Base-by-base conservation (phyloP, 2,797 vertebrate genomes). In the Spatula clypeata region DNA sequence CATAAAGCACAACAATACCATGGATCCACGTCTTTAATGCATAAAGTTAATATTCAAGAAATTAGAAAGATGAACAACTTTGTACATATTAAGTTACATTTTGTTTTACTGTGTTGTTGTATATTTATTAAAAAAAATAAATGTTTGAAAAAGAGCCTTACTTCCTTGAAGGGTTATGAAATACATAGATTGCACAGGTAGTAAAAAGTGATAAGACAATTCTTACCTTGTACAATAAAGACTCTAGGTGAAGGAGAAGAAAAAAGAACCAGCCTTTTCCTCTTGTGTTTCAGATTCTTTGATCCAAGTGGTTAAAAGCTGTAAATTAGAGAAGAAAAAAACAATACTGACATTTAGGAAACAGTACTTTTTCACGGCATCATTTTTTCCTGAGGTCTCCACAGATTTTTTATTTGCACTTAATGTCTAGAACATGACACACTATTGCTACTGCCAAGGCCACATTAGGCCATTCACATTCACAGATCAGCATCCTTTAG, bases 261-360 rank as follows among this genome's bases (percentile, higher is more conserved):
- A 94, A 85, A 26, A 55, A 87, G 16, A 57, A 29, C 10, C 69
- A 91, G 51, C n/a, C 11, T 66, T 88, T 64, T 12, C 2, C 6
- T 15, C 54, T 36, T 51, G 8, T 61, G 26, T 79, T 94, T 91
- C 45, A 88, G 38, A 19, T 72, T 66, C 65, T 94, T 82, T 95
- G 72, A 69, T 70, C 31, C 74, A 79, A 80, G 12, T 64, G 11
- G 15, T 91, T 18, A 11, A 70, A 79, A 86, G 40, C 24, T 76
- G 32, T 36, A 84, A 88, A 80, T 62, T 34, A 62, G 24, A 88
- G 24, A 64, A 72, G 26, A 44, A 79, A 94, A 92, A 47, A 34
- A 11, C 17, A 45, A 70, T 49, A 87, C 4, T 5, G 23, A 71
- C 66, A 36, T 11, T n/a, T 93, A 24, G 53, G 55, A 79, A 91